Conservation (phyloP, 2,113 vertebrate genomes). For the Serinus canaria region DNA sequence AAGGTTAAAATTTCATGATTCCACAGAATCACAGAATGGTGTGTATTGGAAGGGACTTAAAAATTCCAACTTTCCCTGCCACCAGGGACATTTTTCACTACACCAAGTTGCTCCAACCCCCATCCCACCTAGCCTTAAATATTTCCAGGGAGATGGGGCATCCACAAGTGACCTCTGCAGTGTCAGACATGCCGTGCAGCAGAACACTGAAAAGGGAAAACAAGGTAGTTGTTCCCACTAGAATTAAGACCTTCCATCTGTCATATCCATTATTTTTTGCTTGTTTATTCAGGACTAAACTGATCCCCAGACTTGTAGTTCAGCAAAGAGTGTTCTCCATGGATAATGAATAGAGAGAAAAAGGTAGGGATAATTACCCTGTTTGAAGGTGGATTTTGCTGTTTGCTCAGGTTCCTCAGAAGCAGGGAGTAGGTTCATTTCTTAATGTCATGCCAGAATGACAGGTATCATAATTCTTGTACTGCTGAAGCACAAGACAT, state of each 20-base stretch:
- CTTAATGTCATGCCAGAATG: not conserved
- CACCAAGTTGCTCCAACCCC: not conserved
- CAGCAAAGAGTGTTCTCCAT: not conserved
- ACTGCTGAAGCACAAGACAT: not conserved
- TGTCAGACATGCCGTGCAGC: not conserved
- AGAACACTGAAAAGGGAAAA: not conserved
- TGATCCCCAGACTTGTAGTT: not conserved
- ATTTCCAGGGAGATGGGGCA: not conserved
- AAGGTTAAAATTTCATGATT: not conserved
- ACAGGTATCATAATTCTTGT: not conserved
- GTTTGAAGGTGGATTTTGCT: not conserved
- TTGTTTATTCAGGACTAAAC: not conserved
- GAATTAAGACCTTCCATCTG: not conserved
- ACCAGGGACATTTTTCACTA: not conserved
- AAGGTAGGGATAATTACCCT: not conserved
- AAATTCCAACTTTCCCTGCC: not conserved
- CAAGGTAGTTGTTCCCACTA: not conserved
- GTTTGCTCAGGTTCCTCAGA: not conserved
- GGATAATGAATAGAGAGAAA: not conserved
- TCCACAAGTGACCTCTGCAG: not conserved
- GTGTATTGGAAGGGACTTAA: not conserved
- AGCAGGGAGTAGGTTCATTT: not conserved
- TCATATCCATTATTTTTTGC: not conserved
- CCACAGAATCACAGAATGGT: not conserved
- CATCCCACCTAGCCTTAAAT: not conserved